Evolutionary conservation across 2,797 vertebrate genomes (phyloP), one percentile per base, ranked within the genome.

Genomic region (Leucoraja ocellata): DNA sequence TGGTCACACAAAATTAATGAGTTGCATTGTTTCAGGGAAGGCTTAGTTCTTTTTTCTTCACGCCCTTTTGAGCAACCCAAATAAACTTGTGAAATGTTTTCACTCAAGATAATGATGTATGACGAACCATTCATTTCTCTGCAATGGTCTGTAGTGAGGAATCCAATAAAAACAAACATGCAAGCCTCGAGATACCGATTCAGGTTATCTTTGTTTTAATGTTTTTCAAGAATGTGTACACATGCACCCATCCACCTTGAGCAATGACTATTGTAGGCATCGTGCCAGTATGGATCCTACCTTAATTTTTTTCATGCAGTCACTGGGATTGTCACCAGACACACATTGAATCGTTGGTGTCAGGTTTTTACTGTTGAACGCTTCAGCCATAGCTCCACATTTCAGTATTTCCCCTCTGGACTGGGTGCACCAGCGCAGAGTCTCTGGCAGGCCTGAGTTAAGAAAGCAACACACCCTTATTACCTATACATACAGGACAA

Each of bases 371-470:
- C 61, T 94, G 63, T 93, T 93, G 93, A 99, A 99, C 93, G 96
- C 97, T 5, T 16, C 0, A 0, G 96, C 96, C 99, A 99, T 99
- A 94, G 96, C 96, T 0, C 93, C 95, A 93, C 99, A 99, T 95
- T 99, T 99, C 94, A 96, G 95, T 95, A 98, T 97, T 96, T 99
- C 99, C 0, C 96, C 95, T 0, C 94, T 93, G 54, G 98, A 97
- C 93, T 98, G 83, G 95, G 98, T 97, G 74, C 99, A 99, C 99
- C 98, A 99, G 73, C 96, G 97, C 93, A 99, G 94, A 84, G 25
- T 94, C 93, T 93, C 94, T 81, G 97, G 97, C 74, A 97, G 65
- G 0, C 96, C 97, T 97, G 94, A 23, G 93, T 28, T 8, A 78
- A 25, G 21, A 88, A 2, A 93, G 77, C 36, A 65, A 21, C 39